Base-by-base conservation (phyloP, 2,888 invertebrate species). In the Stenoptilia bipunctidactyla region DNA sequence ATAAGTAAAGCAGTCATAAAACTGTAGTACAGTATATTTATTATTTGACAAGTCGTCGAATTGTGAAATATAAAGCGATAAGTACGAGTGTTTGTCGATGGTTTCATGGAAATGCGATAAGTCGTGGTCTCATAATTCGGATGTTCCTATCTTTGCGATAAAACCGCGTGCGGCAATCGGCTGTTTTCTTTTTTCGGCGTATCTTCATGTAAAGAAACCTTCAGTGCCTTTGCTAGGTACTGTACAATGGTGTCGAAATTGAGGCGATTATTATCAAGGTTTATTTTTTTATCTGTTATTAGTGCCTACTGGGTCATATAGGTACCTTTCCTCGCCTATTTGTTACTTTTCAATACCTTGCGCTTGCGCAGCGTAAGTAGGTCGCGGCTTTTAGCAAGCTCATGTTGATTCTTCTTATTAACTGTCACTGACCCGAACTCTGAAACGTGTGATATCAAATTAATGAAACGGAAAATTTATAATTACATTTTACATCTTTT, bases 71-170 rank as follows among this genome's bases (percentile, higher is more conserved):
- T 66, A 69, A 70, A 52, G 70, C 73, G 76, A 79, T 77, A 74
- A 67, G 54, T 62, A 59, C 64, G 70, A 71, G 70, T 74, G 74
- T 72, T 72, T 75, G 70, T 61, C 55, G 58, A 61, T 61, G 58
- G 58, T 62, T 80, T 79, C 75, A 69, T 71, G 69, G 82, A 80
- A 80, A 58, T 51, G 51, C 61, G 79, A 79, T 80, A 80, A 75
- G 50, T 56, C 57, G 58, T 58, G 55, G 61, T 60, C 66, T 65
- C 63, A 63, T 69, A 20, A 63, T 71, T 77, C 61, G 72, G 70
- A 66, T 66, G 66, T 58, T 62, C 59, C 63, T 77, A 80, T 80
- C 77, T 66, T 46, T 43, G 53, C 56, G 75, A 79, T 77, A 77
- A 70, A 9, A 13, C 8, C 20, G 4, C 20, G 8, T 5, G 8